These are phyloP conservation scores for Drepana falcataria DNA, from an alignment of 2,888 invertebrate genomes.

Conservation along the genomic window DNA sequence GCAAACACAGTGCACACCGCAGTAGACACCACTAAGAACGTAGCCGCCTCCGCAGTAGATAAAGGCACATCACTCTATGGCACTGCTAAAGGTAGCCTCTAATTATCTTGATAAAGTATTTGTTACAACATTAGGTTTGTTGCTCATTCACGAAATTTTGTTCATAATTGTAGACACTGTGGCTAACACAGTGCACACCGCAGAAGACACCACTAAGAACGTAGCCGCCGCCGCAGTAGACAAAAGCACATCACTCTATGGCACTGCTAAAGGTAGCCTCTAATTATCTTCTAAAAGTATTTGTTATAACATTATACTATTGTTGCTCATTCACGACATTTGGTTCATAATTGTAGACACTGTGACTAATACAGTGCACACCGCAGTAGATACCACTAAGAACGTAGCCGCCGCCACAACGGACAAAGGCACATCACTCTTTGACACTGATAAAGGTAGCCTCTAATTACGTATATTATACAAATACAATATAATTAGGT, in stretches of 20 bases:
- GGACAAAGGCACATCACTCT: constrained; percentile 33
- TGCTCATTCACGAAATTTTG: not conserved
- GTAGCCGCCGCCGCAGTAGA: constrained; percentile 37
- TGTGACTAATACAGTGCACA: constrained; percentile 22
- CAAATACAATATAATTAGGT: no score
- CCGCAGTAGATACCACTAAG: constrained; percentile 43
- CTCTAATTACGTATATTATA: no score
- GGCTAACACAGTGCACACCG: constrained; percentile 25
- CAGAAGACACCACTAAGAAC: constrained; percentile 45
- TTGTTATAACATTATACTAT: not conserved
- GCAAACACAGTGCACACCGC: constrained; percentile 30
- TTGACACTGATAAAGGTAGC: constrained; percentile 36
- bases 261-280: constrained; percentile 14
- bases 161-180: constrained; percentile 12
- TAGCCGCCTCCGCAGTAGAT: constrained; percentile 38
- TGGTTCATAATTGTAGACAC: constrained; percentile 10
- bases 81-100: constrained; percentile 33
- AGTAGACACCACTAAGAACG: constrained; percentile 45
- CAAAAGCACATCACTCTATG: constrained; percentile 31
- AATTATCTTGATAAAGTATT: not conserved
- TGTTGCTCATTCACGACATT: not conserved
- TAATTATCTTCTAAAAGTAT: not conserved
- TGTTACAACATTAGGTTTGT: not conserved
- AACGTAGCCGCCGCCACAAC: constrained; percentile 36
- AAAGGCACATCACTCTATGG: constrained; percentile 33